Percentiles rank a stretch among this genome's conserved stretches.
Conservation (phyloP, 2,797 vertebrate genomes). For the Rhinogobio ventralis region DNA sequence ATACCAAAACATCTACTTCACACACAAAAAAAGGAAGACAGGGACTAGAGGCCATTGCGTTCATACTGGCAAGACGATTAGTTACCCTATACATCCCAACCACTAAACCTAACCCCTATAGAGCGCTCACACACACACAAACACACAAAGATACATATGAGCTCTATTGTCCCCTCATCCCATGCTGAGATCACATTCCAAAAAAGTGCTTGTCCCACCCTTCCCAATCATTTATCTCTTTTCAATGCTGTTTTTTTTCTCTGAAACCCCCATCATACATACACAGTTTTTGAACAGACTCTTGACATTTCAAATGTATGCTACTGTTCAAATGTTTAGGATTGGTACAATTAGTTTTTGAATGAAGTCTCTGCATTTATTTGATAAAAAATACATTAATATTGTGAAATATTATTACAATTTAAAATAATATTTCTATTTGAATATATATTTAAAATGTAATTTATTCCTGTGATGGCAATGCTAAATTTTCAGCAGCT, state of each 20-base stretch:
- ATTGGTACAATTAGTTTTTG: neutral
- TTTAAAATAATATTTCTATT: neutral
- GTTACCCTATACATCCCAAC: constrained; percentile 2
- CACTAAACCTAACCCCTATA: constrained; percentile 27
- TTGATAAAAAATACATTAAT: neutral
- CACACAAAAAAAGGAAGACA: constrained; percentile 5
- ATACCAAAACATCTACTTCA: constrained; percentile 25
- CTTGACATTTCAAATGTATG: neutral
- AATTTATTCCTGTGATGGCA: neutral
- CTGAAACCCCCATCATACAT: neutral
- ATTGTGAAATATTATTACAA: neutral
- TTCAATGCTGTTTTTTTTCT: neutral
- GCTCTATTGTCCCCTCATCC: constrained; percentile 24
- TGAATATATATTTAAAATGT: neutral
- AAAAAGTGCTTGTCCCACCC: neutral
- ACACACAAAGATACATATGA: constrained; percentile 20
- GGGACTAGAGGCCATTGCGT: neutral
- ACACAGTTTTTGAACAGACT: neutral
- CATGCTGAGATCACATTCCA: constrained; percentile 29
- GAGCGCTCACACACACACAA: neutral
- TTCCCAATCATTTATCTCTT: neutral
- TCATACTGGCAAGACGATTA: neutral
- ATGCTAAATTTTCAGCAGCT: neutral
- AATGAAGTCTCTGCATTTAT: neutral
- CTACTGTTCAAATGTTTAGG: neutral